Conservation (phyloP, 2,888 invertebrate species). For the Cyclophora punctaria region DNA sequence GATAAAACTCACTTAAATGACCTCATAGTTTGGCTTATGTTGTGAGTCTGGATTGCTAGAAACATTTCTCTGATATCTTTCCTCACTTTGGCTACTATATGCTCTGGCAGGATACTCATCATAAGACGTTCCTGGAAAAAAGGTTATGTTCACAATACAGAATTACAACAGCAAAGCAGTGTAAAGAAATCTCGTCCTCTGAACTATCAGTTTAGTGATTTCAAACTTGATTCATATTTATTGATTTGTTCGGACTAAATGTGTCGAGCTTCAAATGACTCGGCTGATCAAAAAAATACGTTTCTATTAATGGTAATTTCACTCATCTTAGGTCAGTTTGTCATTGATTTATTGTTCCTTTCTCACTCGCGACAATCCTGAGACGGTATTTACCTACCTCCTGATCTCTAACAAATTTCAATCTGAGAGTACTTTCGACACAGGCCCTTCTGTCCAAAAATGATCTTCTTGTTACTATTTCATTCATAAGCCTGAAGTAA, state of each 20-base stretch:
- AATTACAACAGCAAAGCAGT: too few relatives aligned
- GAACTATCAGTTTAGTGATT: too few relatives aligned
- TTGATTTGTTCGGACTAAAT: too few relatives aligned
- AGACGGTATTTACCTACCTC: constrained; percentile 63
- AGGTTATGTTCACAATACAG: too few relatives aligned
- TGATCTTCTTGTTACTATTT: constrained; percentile 88
- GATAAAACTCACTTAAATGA: constrained; percentile 52
- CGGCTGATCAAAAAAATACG: too few relatives aligned
- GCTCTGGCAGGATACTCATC: constrained; percentile 89
- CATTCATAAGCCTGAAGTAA: constrained; percentile 92
- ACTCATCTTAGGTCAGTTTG: too few relatives aligned
- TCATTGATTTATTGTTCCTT: too few relatives aligned
- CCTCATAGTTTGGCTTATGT: constrained; percentile 46
- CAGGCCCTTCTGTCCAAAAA: constrained; percentile 91
- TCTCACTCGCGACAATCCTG: not conserved
- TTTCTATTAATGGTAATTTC: too few relatives aligned
- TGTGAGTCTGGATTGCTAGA: constrained; percentile 62
- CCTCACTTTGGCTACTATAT: constrained; percentile 81
- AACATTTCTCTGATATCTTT: constrained; percentile 76
- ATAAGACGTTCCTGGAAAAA: constrained; percentile 83
- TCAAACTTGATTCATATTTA: too few relatives aligned
- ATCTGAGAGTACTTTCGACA: constrained; percentile 87
- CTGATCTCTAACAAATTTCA: constrained; percentile 89
- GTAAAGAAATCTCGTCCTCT: too few relatives aligned
- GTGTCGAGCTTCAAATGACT: too few relatives aligned